These are phyloP conservation scores for Erebia ligea DNA, from an alignment of 2,888 invertebrate species.

Conservation along the genomic window DNA sequence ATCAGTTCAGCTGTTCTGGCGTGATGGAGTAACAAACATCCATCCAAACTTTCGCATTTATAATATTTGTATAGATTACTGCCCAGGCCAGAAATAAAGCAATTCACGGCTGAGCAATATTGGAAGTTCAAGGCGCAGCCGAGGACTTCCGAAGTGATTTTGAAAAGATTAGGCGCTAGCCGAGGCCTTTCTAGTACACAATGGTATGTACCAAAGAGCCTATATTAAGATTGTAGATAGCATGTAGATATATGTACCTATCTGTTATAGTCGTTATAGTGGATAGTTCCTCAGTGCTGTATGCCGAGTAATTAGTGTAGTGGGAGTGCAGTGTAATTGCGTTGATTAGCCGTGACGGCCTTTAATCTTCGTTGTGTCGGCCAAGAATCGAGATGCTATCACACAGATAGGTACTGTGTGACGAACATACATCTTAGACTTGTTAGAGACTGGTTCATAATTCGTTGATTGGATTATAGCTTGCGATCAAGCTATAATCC, in stretches of 20 bases:
- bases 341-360: conserved; percentile 29
- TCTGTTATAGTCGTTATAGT: too few species aligned
- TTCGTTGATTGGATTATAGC: not conserved
- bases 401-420: conserved; percentile 1
- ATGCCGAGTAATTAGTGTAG: conserved; percentile 27
- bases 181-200: too few species aligned
- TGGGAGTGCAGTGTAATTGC: conserved; percentile 32
- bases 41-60: too few species aligned
- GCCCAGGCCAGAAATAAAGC: too few species aligned
- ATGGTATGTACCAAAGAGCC: not conserved
- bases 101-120: too few species aligned
- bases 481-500: too few species aligned
- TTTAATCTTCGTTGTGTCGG: conserved; percentile 24
- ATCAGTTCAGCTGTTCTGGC: too few species aligned
- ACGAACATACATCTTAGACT: not conserved
- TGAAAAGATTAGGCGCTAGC: not conserved
- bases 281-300: not conserved
- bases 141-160: not conserved
- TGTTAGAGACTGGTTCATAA: not conserved
- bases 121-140: too few species aligned
- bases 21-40: too few species aligned
- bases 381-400: conserved; percentile 18
- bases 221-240: not conserved
- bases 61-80: too few species aligned
- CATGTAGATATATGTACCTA: not conserved